These are phyloP conservation scores for Limosa lapponica DNA, from an alignment of 2,797 vertebrate species.

Conservation along the genomic window DNA sequence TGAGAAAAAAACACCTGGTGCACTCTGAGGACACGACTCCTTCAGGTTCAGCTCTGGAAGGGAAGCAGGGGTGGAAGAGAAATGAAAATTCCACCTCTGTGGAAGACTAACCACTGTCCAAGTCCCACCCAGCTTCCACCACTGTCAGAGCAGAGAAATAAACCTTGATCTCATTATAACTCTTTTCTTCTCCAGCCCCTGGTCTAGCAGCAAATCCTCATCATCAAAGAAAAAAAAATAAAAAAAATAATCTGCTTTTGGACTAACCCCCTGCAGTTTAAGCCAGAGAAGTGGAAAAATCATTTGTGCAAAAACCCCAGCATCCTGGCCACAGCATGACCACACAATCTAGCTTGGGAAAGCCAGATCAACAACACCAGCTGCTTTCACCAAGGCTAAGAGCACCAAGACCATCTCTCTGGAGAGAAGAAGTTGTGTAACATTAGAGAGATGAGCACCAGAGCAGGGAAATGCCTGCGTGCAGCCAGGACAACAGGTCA, in stretches of 20 bases:
- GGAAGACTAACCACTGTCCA: neutral
- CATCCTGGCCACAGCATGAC: neutral
- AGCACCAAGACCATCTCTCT: neutral
- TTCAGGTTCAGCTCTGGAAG: neutral
- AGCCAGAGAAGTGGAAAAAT: conserved; percentile 51
- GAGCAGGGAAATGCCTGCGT: neutral
- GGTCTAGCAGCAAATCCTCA: neutral
- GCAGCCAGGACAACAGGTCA: conserved; percentile 14
- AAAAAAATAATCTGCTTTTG: neutral
- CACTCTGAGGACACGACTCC: neutral
- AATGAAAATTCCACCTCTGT: neutral
- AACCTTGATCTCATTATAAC: neutral
- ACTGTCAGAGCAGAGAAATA: neutral
- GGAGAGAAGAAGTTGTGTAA: neutral
- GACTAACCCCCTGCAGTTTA: neutral
- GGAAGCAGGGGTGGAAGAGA: neutral
- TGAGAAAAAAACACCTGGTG: neutral
- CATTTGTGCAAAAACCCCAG: neutral
- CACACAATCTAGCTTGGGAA: neutral
- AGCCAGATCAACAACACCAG: conserved; percentile 8
- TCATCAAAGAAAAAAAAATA: neutral
- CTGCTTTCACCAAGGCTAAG: neutral
- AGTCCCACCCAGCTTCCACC: neutral
- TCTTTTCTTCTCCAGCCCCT: neutral
- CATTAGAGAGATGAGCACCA: neutral